These are phyloP conservation scores for Apostichopus parvimensis DNA, from an alignment of 35 echinoderm and acorn worm genomes.

Conservation along the genomic window DNA sequence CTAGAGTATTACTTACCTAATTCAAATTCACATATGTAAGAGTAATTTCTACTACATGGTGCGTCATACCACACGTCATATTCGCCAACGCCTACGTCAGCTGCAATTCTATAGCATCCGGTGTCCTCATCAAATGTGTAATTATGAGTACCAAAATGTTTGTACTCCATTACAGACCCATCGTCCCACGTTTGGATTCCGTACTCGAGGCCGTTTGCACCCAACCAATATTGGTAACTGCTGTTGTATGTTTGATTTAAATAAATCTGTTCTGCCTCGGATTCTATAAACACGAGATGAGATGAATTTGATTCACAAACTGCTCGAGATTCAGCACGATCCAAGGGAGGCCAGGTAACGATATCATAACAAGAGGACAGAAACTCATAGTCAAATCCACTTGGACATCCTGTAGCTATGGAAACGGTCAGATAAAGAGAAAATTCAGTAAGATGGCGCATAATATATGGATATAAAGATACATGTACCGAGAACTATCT, in stretches of 20 bases:
- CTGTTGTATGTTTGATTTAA: not conserved
- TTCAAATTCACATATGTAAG: constrained; percentile 25
- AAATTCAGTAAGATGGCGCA: not conserved
- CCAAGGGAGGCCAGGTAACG: not conserved
- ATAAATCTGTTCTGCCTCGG: not conserved
- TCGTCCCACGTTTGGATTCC: not conserved
- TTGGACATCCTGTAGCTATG: not conserved
- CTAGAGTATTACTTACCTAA: not conserved
- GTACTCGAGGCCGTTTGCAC: not conserved
- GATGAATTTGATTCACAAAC: not conserved
- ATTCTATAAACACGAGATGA: constrained; percentile 17
- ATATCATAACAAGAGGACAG: not conserved
- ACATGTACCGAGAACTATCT: no score
- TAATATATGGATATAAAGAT: no score
- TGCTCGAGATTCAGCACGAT: not conserved
- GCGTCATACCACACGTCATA: not conserved
- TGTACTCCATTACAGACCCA: not conserved
- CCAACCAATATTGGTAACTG: constrained; percentile 22
- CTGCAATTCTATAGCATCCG: constrained; percentile 23
- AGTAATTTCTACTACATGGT: not conserved
- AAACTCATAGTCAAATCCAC: not conserved
- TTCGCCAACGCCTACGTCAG: not conserved
- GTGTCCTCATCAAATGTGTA: not conserved
- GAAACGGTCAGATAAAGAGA: not conserved
- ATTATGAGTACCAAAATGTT: not conserved